phyloP scores from a whole-genome alignment of 2,888 invertebrate species.

The Zelleria hepariella region DNA sequence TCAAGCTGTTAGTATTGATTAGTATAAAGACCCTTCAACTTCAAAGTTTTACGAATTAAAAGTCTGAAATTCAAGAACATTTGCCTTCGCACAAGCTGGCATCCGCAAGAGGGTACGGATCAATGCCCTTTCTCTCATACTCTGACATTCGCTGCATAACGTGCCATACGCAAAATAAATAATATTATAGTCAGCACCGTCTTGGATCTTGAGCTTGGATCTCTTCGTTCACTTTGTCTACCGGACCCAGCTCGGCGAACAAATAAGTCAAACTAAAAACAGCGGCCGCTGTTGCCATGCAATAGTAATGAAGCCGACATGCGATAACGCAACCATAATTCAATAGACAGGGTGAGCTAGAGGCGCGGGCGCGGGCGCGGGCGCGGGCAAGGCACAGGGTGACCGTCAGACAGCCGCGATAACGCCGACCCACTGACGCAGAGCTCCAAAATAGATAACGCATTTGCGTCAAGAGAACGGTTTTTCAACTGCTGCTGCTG shows the following conservation, averaged over 20 bases:
- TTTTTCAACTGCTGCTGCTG: constrained; percentile 57
- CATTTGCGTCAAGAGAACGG: constrained; percentile 69
- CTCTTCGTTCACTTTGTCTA: not conserved
- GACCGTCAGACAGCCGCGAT: constrained; percentile 32
- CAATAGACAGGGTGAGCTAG: not conserved
- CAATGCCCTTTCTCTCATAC: too few relatives aligned
- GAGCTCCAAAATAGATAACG: constrained; percentile 70
- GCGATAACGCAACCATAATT: not conserved
- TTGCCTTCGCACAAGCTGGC: too few relatives aligned
- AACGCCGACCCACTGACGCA: constrained; percentile 60
- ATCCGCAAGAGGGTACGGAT: too few relatives aligned
- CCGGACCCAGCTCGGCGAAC: not conserved
- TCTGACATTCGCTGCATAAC: too few relatives aligned
- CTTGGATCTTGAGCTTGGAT: too few relatives aligned
- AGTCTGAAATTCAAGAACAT: too few relatives aligned
- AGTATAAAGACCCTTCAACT: too few relatives aligned
- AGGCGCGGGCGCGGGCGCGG: not conserved
- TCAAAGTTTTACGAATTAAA: too few relatives aligned
- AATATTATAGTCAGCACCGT: too few relatives aligned
- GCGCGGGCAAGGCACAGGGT: not conserved
- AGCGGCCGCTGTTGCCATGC: not conserved
- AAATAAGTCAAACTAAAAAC: not conserved
- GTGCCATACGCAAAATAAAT: too few relatives aligned
- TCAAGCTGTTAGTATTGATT: too few relatives aligned
- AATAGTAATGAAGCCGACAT: not conserved